Evolutionary conservation across 2,888 invertebrate genomes (phyloP).

Genomic region (Harpalus rufipes): DNA sequence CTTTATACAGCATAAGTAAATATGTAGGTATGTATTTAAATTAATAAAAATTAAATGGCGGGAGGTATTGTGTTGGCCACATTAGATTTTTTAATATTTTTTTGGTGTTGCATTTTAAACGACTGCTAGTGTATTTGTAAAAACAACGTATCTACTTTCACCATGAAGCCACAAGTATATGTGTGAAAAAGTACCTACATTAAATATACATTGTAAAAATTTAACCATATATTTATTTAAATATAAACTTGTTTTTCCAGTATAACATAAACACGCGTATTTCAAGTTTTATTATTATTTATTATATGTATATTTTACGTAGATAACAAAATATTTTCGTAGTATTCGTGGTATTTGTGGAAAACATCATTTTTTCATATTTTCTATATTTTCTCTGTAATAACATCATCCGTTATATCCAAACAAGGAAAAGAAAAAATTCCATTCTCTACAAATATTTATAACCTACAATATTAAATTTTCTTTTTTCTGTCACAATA

Average conservation of each 20-base stretch:
- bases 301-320: not conserved
- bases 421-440: not conserved
- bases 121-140: too few species aligned
- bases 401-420: not conserved
- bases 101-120: too few species aligned
- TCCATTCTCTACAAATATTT: conserved; percentile 6
- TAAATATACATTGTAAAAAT: too few species aligned
- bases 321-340: not conserved
- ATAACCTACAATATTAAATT: not conserved
- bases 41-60: too few species aligned
- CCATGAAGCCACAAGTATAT: too few species aligned
- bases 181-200: too few species aligned
- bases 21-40: too few species aligned
- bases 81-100: too few species aligned
- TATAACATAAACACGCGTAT: not conserved
- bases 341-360: not conserved
- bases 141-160: too few species aligned
- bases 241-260: not conserved
- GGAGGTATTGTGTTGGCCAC: too few species aligned
- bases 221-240: not conserved
- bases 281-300: not conserved
- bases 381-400: not conserved
- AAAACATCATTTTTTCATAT: not conserved
- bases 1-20: too few species aligned
- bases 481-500: not conserved